phyloP scores from a whole-genome alignment of 2,113 vertebrate species.

The Pteropus alecto region DNA sequence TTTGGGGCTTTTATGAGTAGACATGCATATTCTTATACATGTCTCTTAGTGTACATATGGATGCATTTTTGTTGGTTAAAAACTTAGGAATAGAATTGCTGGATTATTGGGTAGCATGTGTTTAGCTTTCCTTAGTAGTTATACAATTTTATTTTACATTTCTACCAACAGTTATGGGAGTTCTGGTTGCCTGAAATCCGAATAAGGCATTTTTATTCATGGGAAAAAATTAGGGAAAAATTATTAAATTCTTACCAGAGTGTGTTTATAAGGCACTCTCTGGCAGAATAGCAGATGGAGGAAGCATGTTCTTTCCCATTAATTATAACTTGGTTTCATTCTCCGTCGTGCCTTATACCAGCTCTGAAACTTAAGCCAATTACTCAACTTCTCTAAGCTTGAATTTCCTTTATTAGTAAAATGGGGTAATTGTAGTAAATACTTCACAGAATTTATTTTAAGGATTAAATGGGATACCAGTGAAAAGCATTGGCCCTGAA shows the following conservation, averaged over 20 bases:
- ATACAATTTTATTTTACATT: neutral
- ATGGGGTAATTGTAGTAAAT: neutral
- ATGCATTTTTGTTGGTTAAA: no score
- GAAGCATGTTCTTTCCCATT: neutral
- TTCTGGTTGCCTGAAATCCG: neutral
- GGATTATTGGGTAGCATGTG: no score
- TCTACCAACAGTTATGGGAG: neutral
- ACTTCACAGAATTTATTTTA: neutral
- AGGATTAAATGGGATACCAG: neutral
- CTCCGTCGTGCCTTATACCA: neutral
- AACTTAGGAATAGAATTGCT: no score
- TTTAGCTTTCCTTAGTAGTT: neutral
- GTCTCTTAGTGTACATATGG: no score
- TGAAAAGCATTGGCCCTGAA: neutral
- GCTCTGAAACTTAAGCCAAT: neutral
- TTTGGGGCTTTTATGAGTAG: no score
- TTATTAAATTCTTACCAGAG: neutral
- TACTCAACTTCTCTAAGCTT: neutral
- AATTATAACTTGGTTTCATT: neutral
- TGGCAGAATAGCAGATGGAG: neutral
- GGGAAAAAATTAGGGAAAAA: neutral
- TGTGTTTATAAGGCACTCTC: neutral
- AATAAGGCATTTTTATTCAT: neutral
- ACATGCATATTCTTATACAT: no score
- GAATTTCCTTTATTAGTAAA: neutral